These are phyloP conservation scores for Caenorhabditis sp. DNA, from an alignment of 2,888 invertebrate genomes.

Conservation along the genomic window DNA sequence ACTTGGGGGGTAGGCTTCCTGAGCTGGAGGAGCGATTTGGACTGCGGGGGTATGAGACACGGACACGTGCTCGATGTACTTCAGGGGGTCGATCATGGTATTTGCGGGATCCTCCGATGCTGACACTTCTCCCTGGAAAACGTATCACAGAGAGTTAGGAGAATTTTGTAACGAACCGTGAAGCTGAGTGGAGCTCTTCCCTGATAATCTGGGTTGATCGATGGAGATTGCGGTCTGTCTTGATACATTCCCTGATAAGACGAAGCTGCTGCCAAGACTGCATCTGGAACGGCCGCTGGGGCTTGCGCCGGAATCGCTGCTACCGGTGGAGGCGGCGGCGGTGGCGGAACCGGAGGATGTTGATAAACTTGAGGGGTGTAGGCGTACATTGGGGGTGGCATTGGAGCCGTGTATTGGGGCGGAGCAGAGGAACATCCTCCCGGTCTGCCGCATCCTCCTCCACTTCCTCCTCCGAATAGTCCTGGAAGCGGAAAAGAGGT, in stretches of 20 bases:
- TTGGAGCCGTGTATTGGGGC: constrained; percentile 31
- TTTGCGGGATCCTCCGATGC: constrained; percentile 36
- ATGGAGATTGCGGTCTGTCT: constrained; percentile 41
- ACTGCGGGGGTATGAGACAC: constrained; percentile 50
- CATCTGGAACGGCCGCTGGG: constrained; percentile 6
- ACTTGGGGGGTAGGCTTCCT: constrained; percentile 41
- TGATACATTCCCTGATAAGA: constrained; percentile 59
- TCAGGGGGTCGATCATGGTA: constrained; percentile 43
- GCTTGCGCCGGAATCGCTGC: constrained; percentile 23
- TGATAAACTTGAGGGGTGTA: constrained; percentile 47
- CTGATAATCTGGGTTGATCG: constrained; percentile 50
- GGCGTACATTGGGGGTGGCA: constrained; percentile 40
- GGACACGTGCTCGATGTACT: constrained; percentile 60
- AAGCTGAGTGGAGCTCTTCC: constrained; percentile 59
- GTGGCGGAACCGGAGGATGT: constrained; percentile 27
- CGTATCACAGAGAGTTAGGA: neutral
- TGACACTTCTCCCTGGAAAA: constrained; percentile 33
- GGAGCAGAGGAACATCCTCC: constrained; percentile 32
- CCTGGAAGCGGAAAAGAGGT: constrained; percentile 13
- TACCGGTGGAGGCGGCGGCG: constrained; percentile 35
- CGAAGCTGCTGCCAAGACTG: constrained; percentile 23
- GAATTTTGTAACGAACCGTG: constrained; percentile 7
- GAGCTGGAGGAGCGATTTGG: constrained; percentile 25
- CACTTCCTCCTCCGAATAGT: constrained; percentile 45
- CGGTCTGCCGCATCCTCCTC: constrained; percentile 23